Conservation (phyloP, 2,113 vertebrate genomes). For the Lepus timidus region DNA sequence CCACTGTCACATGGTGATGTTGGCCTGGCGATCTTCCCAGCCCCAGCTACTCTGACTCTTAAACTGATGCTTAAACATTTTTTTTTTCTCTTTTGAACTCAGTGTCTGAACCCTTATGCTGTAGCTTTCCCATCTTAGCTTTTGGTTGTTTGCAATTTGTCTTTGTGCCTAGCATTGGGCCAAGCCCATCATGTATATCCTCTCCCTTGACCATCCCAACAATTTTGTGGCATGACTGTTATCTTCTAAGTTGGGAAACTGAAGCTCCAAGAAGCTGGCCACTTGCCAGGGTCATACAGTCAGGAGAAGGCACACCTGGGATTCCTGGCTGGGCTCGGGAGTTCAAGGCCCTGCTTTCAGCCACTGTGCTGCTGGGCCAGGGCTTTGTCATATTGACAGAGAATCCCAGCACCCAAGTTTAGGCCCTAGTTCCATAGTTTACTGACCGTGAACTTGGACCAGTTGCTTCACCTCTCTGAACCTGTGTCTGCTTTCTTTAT, state of each 20-base stretch:
- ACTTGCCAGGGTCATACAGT: not conserved
- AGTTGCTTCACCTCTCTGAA: not conserved
- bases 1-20: not conserved
- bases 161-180: not conserved
- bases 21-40: not conserved
- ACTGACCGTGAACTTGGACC: not conserved
- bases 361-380: not conserved
- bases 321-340: too few relatives aligned
- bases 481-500: not conserved
- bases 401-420: not conserved
- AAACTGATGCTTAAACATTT: not conserved
- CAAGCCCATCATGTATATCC: not conserved
- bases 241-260: slow-evolving; percentile 30
- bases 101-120: not conserved
- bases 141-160: not conserved
- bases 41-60: not conserved
- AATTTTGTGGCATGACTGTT: not conserved
- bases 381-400: not conserved
- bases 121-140: not conserved
- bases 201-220: not conserved
- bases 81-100: not conserved
- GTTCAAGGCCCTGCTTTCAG: not conserved
- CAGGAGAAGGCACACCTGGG: not conserved
- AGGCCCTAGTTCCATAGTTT: not conserved
- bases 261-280: not conserved